These are phyloP conservation scores for Alethe castanea DNA, from an alignment of 2,113 vertebrate genomes.

Conservation along the genomic window DNA sequence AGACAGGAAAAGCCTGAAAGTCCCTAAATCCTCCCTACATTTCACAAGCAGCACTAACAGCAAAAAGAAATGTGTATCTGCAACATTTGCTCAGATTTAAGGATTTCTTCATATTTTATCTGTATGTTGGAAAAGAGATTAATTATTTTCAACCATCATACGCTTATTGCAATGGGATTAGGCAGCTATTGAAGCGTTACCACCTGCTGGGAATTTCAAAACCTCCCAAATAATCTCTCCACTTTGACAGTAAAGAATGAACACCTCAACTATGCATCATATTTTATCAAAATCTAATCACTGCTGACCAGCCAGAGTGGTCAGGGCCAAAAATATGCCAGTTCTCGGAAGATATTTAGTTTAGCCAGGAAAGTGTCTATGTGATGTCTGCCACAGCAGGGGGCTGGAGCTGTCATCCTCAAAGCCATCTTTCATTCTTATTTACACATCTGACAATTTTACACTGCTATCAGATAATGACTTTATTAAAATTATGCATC, in stretches of 20 bases:
- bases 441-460: conserved; percentile 50
- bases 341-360: background rate
- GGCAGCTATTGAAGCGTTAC: conserved; percentile 25
- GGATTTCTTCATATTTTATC: background rate
- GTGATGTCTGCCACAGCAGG: conserved; percentile 32
- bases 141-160: conserved; percentile 30
- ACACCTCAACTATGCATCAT: background rate
- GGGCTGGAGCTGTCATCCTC: conserved; percentile 34
- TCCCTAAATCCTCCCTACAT: background rate
- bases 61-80: background rate
- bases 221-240: background rate
- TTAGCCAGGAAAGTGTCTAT: background rate
- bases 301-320: background rate
- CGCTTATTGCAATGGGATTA: conserved; percentile 6
- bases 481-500: conserved; percentile 31
- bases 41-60: background rate
- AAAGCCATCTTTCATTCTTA: conserved; percentile 41
- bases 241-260: background rate
- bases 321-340: background rate
- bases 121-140: background rate
- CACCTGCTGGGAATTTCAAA: conserved; percentile 50
- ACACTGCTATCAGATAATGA: conserved; percentile 38
- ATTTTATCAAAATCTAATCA: conserved; percentile 24
- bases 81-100: background rate
- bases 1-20: background rate